Conservation (phyloP, 2,888 invertebrate species). For the Agrotis puta region DNA sequence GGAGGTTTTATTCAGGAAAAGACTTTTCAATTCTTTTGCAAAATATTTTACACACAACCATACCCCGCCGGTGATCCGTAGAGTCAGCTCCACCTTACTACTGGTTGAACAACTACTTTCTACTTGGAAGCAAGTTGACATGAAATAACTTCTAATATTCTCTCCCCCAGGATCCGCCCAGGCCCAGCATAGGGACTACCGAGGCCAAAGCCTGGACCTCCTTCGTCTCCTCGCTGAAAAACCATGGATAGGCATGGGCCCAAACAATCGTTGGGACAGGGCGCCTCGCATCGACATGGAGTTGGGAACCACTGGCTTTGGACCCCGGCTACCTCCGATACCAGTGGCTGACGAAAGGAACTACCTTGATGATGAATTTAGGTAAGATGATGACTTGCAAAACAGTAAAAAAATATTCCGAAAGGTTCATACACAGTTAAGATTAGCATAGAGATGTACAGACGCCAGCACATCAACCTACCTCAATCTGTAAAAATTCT, state of each 20-base stretch:
- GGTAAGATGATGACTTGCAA: constrained; percentile 62
- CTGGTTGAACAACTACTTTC: too few species aligned
- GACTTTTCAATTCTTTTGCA: too few species aligned
- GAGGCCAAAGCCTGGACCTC: constrained; percentile 77
- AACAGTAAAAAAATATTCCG: too few species aligned
- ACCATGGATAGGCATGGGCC: constrained; percentile 70
- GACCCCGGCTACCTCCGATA: constrained; percentile 42
- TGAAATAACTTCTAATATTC: constrained; percentile 3
- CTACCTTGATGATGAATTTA: constrained; percentile 74
- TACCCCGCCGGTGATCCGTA: too few species aligned
- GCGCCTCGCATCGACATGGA: constrained; percentile 67
- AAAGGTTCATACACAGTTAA: background rate
- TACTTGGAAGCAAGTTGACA: too few species aligned
- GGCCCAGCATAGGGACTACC: constrained; percentile 75
- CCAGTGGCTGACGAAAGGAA: constrained; percentile 63
- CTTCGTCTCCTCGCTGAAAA: constrained; percentile 78
- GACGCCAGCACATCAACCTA: too few species aligned
- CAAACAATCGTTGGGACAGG: constrained; percentile 73
- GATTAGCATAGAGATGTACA: too few species aligned
- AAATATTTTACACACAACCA: too few species aligned
- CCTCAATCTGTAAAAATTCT: too few species aligned
- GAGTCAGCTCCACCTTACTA: too few species aligned
- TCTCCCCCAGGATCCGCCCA: constrained; percentile 71
- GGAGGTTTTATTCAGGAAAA: too few species aligned
- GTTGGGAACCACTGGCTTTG: constrained; percentile 55